phyloP scores from a whole-genome alignment of 92 coral and sea anemone species.

The Parazoanthus darwini region DNA sequence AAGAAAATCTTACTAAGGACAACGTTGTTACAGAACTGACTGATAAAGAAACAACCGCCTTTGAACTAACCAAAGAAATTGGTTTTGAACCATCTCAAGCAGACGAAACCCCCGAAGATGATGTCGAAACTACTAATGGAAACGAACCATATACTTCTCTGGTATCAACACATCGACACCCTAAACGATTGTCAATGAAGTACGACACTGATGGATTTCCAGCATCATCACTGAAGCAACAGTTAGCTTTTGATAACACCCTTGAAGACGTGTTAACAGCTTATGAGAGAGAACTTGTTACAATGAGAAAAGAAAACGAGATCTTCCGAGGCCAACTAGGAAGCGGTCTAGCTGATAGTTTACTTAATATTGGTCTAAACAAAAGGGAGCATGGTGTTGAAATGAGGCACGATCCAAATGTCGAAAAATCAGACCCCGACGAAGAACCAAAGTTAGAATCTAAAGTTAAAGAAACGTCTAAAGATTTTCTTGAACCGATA shows the following conservation, averaged over 20 bases:
- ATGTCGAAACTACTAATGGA: not conserved
- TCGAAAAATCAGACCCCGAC: not conserved
- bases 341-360: slow-evolving; percentile 50
- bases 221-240: slow-evolving; percentile 28
- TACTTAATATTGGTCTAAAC: slow-evolving; percentile 25
- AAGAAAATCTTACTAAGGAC: not conserved
- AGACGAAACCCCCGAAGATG: not conserved
- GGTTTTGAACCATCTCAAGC: not conserved
- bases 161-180: not conserved
- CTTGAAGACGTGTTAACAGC: slow-evolving; percentile 67
- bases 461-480: not conserved
- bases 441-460: not conserved
- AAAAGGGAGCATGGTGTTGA: not conserved
- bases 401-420: not conserved
- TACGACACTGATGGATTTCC: not conserved
- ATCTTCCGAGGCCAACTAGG: slow-evolving; percentile 56
- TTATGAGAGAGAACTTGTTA: slow-evolving; percentile 61
- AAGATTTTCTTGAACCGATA: no score
- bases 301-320: slow-evolving; percentile 49
- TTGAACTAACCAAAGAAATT: not conserved
- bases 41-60: not conserved
- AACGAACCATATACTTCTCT: not conserved
- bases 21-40: not conserved
- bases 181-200: not conserved
- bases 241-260: slow-evolving; percentile 53